Evolutionary conservation across 2,113 vertebrate species (phyloP).

Genomic region (Cephalopterus ornatus): DNA sequence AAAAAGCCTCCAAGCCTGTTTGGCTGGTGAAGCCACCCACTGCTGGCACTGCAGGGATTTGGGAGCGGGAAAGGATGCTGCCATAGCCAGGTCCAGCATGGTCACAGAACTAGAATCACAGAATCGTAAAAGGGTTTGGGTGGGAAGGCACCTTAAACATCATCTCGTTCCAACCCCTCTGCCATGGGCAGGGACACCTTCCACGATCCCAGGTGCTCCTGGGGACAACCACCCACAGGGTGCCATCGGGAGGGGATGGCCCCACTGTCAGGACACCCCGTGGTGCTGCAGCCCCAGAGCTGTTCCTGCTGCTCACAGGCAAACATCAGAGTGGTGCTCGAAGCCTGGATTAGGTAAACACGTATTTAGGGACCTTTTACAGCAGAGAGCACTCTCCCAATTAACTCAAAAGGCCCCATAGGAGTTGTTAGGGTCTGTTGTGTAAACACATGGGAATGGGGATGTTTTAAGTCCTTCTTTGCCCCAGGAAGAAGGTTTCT

Average conservation of each 20-base stretch:
- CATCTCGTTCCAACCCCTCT: rapidly evolving
- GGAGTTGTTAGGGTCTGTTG: slow-evolving; percentile 58
- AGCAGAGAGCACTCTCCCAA: slow-evolving; percentile 62
- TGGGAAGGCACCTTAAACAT: not conserved
- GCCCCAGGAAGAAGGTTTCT: slow-evolving; percentile 39
- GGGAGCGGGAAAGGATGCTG: not conserved
- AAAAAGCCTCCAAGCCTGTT: not conserved
- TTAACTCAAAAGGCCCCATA: slow-evolving; percentile 56
- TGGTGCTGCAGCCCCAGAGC: not conserved
- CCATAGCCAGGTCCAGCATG: not conserved
- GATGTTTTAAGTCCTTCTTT: slow-evolving; percentile 41
- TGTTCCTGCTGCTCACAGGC: not conserved
- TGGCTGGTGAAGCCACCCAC: not conserved
- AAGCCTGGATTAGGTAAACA: slow-evolving; percentile 60
- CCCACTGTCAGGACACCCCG: rapidly evolving
- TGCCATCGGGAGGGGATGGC: not conserved
- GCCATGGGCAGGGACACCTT: not conserved
- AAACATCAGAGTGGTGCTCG: not conserved
- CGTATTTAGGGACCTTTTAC: slow-evolving; percentile 66
- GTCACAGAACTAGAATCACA: too few relatives aligned
- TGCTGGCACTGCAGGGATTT: not conserved
- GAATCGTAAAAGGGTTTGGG: not conserved
- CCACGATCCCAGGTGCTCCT: rapidly evolving
- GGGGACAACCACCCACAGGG: not conserved
- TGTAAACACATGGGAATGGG: slow-evolving; percentile 53